Base-by-base conservation (phyloP, 64 coral and sea anemone species). In the Stylophora pistillata region DNA sequence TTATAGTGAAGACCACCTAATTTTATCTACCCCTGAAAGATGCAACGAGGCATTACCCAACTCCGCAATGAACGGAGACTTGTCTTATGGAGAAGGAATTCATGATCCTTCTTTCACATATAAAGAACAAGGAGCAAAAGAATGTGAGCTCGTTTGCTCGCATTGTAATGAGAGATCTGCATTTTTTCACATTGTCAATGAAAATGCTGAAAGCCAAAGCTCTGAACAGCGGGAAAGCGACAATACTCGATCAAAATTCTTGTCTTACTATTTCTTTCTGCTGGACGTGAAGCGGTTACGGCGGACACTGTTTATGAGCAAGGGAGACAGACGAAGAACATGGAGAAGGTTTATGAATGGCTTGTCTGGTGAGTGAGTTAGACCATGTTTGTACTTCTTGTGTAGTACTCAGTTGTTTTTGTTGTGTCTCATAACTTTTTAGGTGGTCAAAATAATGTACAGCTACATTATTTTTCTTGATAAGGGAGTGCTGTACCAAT, bases 191-290 rank as follows among this genome's bases (percentile, higher is more conserved):
- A 82, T 11, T 1, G 13, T 53, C 28, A 33, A 28, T 21, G 33
- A 10, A 9, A 16, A 53, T 21, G 78, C 32, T 9, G 9, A 81
- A 4, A 18, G 34, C 23, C 25, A 84, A 84, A 2, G 18, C 33
- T 64, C 30, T 1, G 18, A 29, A 23, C 30, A 76, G 32, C 55
- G 62, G 55, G 26, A 87, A 10, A 34, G 1, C 20, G 86, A 88
- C 74, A 53, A 0, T 0, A 18, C 10, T 88, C 56, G 86, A 21
- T 41, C 56, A 29, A 61, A 31, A 68, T 93, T 93, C 64, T 58
- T 93, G 23, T 33, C 52, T 17, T 81, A 66, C 18, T 89, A 69
- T 93, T 93, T 89, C 76, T 66, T 55, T 17, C 69, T 93, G 27
- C 56, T 93, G 18, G 53, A 69, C 26, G 86, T 93, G 5, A 77